phyloP scores from a whole-genome alignment of 1,140 invertebrate genomes.

The Nasonia giraulti region DNA sequence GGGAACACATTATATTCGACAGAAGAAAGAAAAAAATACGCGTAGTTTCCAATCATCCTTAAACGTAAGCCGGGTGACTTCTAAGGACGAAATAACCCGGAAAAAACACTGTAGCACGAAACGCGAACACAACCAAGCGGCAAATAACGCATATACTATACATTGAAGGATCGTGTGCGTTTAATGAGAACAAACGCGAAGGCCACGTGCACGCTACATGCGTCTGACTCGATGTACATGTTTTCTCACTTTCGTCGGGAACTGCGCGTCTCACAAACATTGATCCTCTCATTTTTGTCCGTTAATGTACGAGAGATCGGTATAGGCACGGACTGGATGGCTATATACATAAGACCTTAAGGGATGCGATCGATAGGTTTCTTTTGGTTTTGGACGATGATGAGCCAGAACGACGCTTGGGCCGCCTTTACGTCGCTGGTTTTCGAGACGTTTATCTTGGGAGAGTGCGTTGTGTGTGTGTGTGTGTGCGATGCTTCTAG shows the following conservation, averaged over 20 bases:
- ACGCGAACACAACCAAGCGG: neutral
- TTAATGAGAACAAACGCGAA: conserved; percentile 15
- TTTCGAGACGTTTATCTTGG: no score
- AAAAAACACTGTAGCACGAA: neutral
- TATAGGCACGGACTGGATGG: no score
- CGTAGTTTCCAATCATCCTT: neutral
- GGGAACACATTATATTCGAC: neutral
- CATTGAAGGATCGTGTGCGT: conserved; percentile 4
- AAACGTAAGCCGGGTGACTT: neutral
- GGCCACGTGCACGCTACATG: neutral
- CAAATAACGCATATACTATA: neutral
- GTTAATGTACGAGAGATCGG: neutral
- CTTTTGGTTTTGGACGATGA: no score
- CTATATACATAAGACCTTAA: no score
- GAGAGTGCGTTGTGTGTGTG: no score
- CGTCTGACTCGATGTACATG: neutral
- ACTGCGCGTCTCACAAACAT: neutral
- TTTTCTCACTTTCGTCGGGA: neutral
- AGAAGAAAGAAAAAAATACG: neutral
- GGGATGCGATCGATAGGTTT: no score
- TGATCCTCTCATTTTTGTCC: neutral
- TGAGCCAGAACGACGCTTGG: no score
- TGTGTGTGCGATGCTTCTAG: no score
- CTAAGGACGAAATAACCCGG: neutral
- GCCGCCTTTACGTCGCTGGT: no score